Evolutionary conservation across 1,140 invertebrate species (phyloP).

Genomic region (Lepidostoma basale): DNA sequence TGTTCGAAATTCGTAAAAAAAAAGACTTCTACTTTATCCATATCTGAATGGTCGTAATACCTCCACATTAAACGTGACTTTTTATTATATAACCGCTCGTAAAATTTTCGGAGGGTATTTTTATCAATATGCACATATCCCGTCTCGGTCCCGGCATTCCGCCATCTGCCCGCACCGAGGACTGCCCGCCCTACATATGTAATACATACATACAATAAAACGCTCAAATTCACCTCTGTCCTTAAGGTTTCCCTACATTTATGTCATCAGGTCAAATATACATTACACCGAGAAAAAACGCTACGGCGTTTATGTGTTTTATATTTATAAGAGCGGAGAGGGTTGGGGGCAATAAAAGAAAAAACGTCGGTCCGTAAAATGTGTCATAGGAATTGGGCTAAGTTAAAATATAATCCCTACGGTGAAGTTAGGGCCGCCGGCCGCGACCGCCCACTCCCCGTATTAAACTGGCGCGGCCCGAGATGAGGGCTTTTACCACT

Average conservation of each 20-base stretch:
- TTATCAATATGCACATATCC: conserved; percentile 42
- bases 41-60: conserved; percentile 35
- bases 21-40: conserved; percentile 35
- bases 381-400: conserved; percentile 37
- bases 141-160: conserved; percentile 28
- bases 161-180: conserved; percentile 20
- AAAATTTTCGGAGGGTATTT: conserved; percentile 33
- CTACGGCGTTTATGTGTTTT: conserved; percentile 36
- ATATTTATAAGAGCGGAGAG: conserved; percentile 30
- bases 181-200: conserved; percentile 17
- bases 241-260: conserved; percentile 25
- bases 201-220: conserved; percentile 34
- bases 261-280: conserved; percentile 43
- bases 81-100: conserved; percentile 41
- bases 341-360: conserved; percentile 30
- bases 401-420: conserved; percentile 37
- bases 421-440: conserved; percentile 5
- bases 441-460: not conserved
- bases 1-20: not conserved
- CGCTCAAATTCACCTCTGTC: conserved; percentile 38
- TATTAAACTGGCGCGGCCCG: conserved; percentile 14
- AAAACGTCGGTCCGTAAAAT: conserved; percentile 39
- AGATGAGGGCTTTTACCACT: conserved; percentile 25
- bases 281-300: conserved; percentile 30
- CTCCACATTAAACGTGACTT: conserved; percentile 40